Evolutionary conservation across 2,113 vertebrate genomes (phyloP).

Genomic region (Tor tambroides): DNA sequence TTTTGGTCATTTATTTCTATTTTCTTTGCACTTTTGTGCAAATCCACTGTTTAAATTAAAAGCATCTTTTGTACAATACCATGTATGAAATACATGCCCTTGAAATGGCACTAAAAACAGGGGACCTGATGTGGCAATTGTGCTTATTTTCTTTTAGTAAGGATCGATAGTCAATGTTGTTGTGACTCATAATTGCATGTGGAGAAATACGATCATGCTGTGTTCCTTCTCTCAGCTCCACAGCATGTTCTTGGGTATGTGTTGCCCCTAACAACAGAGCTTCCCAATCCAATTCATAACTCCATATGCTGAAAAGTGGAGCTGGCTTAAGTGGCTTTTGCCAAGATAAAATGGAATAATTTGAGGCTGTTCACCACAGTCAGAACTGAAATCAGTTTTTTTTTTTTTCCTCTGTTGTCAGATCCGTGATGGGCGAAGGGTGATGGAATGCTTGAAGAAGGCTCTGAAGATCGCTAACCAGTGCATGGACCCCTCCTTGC

Average conservation of each 20-base stretch:
- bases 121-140: not conserved
- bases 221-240: not conserved
- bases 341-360: not conserved
- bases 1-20: not conserved
- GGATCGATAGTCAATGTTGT: not conserved
- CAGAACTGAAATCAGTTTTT: not conserved
- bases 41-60: not conserved
- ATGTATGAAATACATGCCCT: not conserved
- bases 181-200: slow-evolving; percentile 19
- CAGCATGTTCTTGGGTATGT: not conserved
- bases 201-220: not conserved
- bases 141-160: slow-evolving; percentile 6
- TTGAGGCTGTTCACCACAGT: not conserved
- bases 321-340: not conserved
- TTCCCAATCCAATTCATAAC: slow-evolving; percentile 6
- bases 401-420: slow-evolving; percentile 59
- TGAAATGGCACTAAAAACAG: not conserved
- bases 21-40: not conserved
- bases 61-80: not conserved
- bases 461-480: slow-evolving; percentile 98
- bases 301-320: not conserved
- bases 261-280: slow-evolving; percentile 51
- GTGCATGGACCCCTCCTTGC: slow-evolving; percentile 98
- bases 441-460: slow-evolving; percentile 99
- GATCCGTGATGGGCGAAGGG: slow-evolving; percentile 96